Conservation (phyloP, 2,888 invertebrate genomes). For the Podabrus alpinus region DNA sequence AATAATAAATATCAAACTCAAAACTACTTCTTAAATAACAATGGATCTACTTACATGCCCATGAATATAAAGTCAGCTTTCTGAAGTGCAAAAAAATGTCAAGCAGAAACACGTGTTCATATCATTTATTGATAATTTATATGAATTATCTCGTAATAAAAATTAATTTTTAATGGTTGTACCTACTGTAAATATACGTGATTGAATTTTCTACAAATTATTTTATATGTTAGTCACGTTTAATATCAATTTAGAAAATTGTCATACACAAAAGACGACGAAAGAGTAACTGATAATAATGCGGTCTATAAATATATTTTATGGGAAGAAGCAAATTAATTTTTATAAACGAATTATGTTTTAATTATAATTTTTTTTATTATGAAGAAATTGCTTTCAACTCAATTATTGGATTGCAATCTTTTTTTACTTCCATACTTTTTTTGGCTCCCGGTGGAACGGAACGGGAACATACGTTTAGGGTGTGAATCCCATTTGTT, state of each 20-base stretch:
- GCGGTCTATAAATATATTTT: neutral
- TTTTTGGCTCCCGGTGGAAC: too few relatives aligned
- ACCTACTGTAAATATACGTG: neutral
- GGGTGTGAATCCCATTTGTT: too few relatives aligned
- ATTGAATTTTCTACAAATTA: neutral
- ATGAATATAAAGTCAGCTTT: neutral
- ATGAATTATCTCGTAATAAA: neutral
- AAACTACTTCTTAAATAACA: neutral
- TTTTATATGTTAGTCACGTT: neutral
- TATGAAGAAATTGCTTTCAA: neutral
- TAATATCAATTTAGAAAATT: neutral
- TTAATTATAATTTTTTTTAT: neutral
- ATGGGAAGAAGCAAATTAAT: neutral
- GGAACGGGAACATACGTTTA: too few relatives aligned
- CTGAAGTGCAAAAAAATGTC: neutral
- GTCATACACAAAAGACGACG: neutral
- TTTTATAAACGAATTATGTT: neutral
- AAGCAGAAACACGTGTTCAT: neutral
- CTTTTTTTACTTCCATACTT: neutral
- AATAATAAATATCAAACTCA: neutral
- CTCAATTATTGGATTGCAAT: neutral
- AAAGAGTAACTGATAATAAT: neutral
- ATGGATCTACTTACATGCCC: neutral
- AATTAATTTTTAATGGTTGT: neutral
- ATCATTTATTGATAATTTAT: neutral